Evolutionary conservation across 1,140 invertebrate species (phyloP), one percentile per base, ranked within the genome.

Genomic region (Anagrus nilaparvatae): DNA sequence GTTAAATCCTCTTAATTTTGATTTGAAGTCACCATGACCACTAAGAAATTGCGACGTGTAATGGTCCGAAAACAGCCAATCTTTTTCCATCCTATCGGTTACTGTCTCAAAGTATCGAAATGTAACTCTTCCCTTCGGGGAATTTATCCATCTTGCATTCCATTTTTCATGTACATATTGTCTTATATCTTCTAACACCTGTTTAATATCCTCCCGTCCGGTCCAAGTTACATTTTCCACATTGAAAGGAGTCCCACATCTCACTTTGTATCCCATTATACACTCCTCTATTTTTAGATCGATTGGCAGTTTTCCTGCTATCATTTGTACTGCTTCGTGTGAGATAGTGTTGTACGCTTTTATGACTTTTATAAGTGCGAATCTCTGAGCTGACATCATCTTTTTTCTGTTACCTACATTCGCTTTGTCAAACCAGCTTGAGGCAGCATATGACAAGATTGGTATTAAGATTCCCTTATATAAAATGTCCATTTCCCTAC

Each of bases 391-490:
- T 1, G 24, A n/a, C 1, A 39, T 5, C n/a, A 48, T 21, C 0
- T 13, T 34, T 29, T n/a, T 29, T 17, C 21, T 40, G n/a, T 41
- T 30, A 0, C 17, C 9, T 5, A 18, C 2, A 5, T 43, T 46
- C 3, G 42, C 20, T 3, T 43, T 18, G 10, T 54, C 48, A 6
- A 32, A 33, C 56, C 60, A 64, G 0, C 49, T 48, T 1, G 46
- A 40, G 1, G 52, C 54, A 1, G 50, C 58, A 46, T 64, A 62
- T 1, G 46, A 36, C 0, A 51, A 31, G 8, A 38, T 48, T 0
- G 56, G 27, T 0, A 53, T 28, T 16, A 55, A 55, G 2, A 58
- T 24, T 0, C 54, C 50, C 13, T 36, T 37, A 30, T 60, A 63
- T 5, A 55, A 17, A 2, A 39, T 30, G 17, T 21, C 39, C 7